Evolutionary conservation across 1,140 invertebrate genomes (phyloP), one percentile per base, ranked within the genome.

Genomic region (Gryon sp.): DNA sequence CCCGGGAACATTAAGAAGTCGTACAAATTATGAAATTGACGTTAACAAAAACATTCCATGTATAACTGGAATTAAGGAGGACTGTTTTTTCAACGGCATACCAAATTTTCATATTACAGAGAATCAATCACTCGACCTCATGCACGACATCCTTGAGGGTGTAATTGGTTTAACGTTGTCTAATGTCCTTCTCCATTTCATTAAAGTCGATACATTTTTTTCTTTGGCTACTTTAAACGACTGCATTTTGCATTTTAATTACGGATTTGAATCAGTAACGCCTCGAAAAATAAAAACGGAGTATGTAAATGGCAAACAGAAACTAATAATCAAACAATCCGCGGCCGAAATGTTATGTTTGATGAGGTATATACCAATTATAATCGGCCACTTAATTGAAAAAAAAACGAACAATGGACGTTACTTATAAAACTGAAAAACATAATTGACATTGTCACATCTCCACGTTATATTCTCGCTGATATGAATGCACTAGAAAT

Each of bases 311-410:
- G 2, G 7, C 9, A 68, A 46, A 45, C 18, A 18, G 4, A 62
- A 4, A 11, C n/a, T 52, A 26, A 36, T 11, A 60, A 7, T 60
- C 0, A 72, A 52, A 15, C 66, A 72, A 18, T 53, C 53, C 0
- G 53, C 66, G n/a, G 32, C 60, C 0, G 60, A 74, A 60, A 59
- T 43, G 52, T 12, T 74, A 0, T 66, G 60, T 8, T 43, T 74
- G 15, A 22, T 55, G 0, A 32, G 60, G 45, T 74, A 66, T 59
- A 20, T 74, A 16, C 43, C 26, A 3, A 30, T 59, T 40, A 66
- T 74, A 7, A 66, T 74, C 16, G 52, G 70, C 0, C 12, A 59
- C 22, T 38, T 59, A 4, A 50, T 74, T 15, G 18, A 34, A 9
- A 26, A 41, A 41, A 74, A 2, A 32, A 46, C 32, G 8, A 65